phyloP scores from a whole-genome alignment of 2,888 invertebrate species.

The Lucinisca nassula region DNA sequence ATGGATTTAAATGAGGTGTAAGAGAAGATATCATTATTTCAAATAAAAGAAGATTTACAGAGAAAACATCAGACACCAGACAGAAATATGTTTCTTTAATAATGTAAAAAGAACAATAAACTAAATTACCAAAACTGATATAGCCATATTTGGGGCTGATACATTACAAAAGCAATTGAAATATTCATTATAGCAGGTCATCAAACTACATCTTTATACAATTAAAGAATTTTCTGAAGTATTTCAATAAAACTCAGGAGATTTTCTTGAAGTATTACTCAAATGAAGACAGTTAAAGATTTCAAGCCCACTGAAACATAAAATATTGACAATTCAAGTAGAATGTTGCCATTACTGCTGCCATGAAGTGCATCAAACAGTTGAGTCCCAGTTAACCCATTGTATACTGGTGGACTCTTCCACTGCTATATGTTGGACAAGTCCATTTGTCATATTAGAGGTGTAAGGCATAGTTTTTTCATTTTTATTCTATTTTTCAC shows the following conservation, averaged over 20 bases:
- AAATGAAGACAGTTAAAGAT: no score
- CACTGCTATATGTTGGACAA: no score
- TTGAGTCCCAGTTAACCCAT: no score
- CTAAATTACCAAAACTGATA: background rate
- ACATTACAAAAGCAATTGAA: background rate
- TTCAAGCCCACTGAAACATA: no score
- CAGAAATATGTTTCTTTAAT: background rate
- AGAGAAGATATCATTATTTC: background rate
- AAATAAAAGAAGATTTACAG: background rate
- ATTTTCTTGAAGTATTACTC: background rate
- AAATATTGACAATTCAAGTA: no score
- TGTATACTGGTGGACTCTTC: no score
- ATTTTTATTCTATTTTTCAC: no score
- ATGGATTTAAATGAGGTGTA: background rate
- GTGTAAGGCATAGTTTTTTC: no score
- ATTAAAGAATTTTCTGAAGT: background rate
- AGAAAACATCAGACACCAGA: background rate
- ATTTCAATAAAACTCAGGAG: background rate
- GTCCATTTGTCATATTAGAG: no score
- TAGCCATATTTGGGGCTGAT: background rate
- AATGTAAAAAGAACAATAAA: background rate
- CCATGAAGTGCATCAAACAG: no score
- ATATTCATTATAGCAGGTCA: background rate
- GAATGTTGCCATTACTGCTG: no score
- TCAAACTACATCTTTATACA: background rate